These are phyloP conservation scores for Lingula anatina DNA, from an alignment of 2,888 invertebrate genomes.

Conservation along the genomic window DNA sequence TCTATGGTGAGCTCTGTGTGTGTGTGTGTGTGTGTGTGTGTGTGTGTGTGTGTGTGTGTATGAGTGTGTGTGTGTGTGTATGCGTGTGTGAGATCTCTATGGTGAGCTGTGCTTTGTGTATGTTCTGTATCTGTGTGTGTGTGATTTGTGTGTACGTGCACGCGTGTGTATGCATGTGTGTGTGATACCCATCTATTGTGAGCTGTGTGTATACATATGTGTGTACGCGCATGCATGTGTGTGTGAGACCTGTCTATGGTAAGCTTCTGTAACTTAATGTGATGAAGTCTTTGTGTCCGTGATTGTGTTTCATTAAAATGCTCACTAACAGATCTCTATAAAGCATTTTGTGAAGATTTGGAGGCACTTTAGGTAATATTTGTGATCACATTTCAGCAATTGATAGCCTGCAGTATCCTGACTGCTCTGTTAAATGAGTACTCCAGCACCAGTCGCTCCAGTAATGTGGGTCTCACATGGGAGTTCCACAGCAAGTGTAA, in stretches of 20 bases:
- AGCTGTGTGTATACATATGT: background rate
- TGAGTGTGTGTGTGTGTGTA: no score
- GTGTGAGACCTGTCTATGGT: background rate
- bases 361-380: no score
- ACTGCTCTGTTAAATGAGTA: slow-evolving; percentile 82
- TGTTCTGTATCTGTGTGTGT: background rate
- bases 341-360: no score
- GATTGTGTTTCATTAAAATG: no score
- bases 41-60: slow-evolving; percentile 14
- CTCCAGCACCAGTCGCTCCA: slow-evolving; percentile 76
- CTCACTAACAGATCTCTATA: no score
- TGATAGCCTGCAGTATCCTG: slow-evolving; percentile 78
- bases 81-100: background rate
- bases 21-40: no score
- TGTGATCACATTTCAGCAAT: slow-evolving; percentile 71
- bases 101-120: background rate
- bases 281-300: slow-evolving; percentile 3
- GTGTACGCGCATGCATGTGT: background rate
- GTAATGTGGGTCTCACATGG: slow-evolving; percentile 83
- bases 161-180: no score
- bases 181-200: background rate
- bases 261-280: background rate
- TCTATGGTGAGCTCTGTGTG: slow-evolving; percentile 61
- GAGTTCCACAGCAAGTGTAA: slow-evolving; percentile 81
- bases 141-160: no score